Evolutionary conservation across 2,888 invertebrate species (phyloP), one percentile per base, ranked within the genome.

Genomic region (Drosophila infuscata): DNA sequence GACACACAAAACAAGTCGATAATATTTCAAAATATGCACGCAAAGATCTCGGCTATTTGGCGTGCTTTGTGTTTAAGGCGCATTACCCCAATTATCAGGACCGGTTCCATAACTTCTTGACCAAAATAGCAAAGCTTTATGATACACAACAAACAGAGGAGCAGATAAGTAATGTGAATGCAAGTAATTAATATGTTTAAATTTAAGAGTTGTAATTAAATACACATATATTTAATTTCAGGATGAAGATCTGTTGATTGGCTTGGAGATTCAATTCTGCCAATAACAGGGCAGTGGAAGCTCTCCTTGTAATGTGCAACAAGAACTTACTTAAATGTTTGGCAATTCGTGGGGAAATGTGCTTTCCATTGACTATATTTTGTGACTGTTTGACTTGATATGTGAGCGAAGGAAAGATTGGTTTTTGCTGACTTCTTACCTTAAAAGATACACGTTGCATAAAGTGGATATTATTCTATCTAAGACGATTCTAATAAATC

Each of bases 1-100:
- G 11, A 29, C 51, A 51, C 30, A 30, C 12, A 51, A 30, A 5
- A 29, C 49, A 49, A 11, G 9, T 30, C 17, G 17, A 30, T 1
- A 49, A 30, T 51, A 17, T 51, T 6, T 30, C 30, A 30, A 51
- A 51, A 30, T 51, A 51, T 51, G 51, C 51, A 30, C 51, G 51
- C 9, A 51, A 51, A 51, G 12, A 51, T 30, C 17, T 30, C 30
- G n/a, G 30, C 11, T 51, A 51, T 30, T 51, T 51, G 29, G 49
- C 49, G 17, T 6, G 29, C 17, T 29, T 11, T 51, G 17, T n/a
- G n/a, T 51, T 51, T n/a, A 51, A 32, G 11, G 30, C 51, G 11
- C 11, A 30, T n/a, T 51, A 51, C 30, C 43, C 20, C 5, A 20
- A 43, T 20, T 43, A 43, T 20, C 43, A 43, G 20, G 43, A 43